phyloP scores from a whole-genome alignment of 2,888 invertebrate species.

The Spodoptera littoralis region DNA sequence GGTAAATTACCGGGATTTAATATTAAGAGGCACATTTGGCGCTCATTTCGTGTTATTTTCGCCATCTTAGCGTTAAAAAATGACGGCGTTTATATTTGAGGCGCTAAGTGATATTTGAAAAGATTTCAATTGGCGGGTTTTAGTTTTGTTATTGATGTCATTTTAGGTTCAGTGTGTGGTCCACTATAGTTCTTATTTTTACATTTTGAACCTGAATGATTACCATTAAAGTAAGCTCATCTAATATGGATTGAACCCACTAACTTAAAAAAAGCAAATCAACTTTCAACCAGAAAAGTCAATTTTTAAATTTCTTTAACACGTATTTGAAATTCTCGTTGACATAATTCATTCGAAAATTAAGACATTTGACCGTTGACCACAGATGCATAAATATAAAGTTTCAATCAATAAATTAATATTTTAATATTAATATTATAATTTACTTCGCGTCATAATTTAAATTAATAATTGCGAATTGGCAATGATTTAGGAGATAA shows the following conservation, averaged over 20 bases:
- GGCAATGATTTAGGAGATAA: constrained; percentile 46
- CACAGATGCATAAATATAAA: constrained; percentile 30
- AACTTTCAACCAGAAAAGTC: too few species aligned
- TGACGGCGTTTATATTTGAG: constrained; percentile 12
- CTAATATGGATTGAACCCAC: too few species aligned
- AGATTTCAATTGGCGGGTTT: constrained; percentile 34
- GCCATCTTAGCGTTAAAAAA: constrained; percentile 42
- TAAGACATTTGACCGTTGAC: constrained; percentile 17
- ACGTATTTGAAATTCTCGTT: neutral
- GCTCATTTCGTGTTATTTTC: constrained; percentile 42
- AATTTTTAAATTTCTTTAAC: too few species aligned
- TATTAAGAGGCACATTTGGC: constrained; percentile 50
- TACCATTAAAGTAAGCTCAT: too few species aligned
- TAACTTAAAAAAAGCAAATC: neutral
- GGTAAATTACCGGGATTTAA: constrained; percentile 57
- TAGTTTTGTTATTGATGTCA: constrained; percentile 15
- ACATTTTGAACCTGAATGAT: too few species aligned
- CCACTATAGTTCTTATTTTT: too few species aligned
- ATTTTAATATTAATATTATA: constrained; percentile 39
- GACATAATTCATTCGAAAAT: constrained; percentile 13
- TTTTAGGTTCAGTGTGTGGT: neutral
- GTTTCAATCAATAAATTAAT: constrained; percentile 26
- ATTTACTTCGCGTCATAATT: constrained; percentile 45
- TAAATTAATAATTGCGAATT: constrained; percentile 52
- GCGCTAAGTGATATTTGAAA: constrained; percentile 36